These are phyloP conservation scores for Reticulitermes speratus DNA, from an alignment of 1,140 invertebrate genomes.

Conservation along the genomic window DNA sequence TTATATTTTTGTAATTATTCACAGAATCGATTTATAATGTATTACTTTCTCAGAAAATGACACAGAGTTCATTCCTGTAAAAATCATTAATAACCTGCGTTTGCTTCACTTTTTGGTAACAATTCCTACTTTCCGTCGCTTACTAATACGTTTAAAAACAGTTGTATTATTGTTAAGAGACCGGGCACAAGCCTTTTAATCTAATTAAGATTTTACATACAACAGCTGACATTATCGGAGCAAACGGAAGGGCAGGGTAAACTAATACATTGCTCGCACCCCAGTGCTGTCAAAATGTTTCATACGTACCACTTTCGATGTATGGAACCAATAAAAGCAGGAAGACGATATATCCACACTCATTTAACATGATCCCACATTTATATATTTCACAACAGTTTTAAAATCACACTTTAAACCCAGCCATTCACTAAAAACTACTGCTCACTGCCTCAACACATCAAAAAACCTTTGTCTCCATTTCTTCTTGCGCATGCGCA, in stretches of 20 bases:
- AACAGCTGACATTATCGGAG: background rate
- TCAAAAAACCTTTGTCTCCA: slow-evolving; percentile 28
- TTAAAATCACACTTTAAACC: slow-evolving; percentile 26
- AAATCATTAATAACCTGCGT: too few relatives aligned
- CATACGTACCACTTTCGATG: slow-evolving; percentile 52
- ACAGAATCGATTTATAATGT: too few relatives aligned
- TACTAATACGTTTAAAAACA: too few relatives aligned
- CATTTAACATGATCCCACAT: slow-evolving; percentile 57
- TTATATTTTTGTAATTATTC: too few relatives aligned
- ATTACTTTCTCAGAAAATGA: too few relatives aligned
- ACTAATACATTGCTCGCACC: background rate
- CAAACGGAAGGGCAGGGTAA: slow-evolving; percentile 26
- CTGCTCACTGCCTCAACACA: slow-evolving; percentile 25
- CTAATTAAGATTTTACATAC: background rate
- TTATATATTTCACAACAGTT: slow-evolving; percentile 18
- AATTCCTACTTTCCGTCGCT: too few relatives aligned
- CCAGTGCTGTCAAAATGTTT: slow-evolving; percentile 19
- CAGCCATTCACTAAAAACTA: slow-evolving; percentile 30
- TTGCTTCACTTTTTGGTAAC: too few relatives aligned
- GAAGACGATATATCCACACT: slow-evolving; percentile 58
- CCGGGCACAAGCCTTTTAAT: too few relatives aligned
- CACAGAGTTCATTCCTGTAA: too few relatives aligned
- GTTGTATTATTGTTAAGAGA: too few relatives aligned
- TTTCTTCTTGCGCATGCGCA: slow-evolving; percentile 22
- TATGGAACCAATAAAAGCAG: slow-evolving; percentile 53